Conservation (phyloP, 2,113 vertebrate species). For the Erpornis zantholeuca region DNA sequence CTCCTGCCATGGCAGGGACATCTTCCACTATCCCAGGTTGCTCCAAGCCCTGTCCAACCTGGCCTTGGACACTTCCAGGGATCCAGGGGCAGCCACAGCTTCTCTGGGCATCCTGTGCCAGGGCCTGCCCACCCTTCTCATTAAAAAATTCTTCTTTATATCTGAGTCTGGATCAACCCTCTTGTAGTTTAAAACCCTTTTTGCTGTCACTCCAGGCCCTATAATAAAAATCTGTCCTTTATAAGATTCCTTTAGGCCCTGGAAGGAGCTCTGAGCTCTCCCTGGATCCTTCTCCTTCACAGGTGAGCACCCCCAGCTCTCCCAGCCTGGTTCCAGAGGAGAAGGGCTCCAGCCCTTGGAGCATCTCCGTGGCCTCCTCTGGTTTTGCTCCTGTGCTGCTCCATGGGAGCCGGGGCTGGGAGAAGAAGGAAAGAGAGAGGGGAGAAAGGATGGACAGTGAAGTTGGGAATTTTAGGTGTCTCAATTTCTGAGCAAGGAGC, state of each 20-base stretch:
- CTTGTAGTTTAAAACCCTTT: neutral
- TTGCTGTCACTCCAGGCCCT: neutral
- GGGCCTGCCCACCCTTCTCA: fast-evolving
- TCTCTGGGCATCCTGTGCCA: neutral
- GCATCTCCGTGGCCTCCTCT: neutral
- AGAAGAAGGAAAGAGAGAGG: neutral
- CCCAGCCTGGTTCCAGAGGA: neutral
- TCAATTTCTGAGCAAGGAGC: neutral
- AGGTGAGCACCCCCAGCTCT: neutral
- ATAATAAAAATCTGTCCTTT: neutral
- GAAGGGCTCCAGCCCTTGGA: neutral
- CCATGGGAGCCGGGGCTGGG: neutral
- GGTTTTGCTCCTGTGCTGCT: neutral
- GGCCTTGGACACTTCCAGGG: neutral
- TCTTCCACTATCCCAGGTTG: fast-evolving
- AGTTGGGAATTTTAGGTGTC: neutral
- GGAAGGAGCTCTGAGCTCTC: neutral
- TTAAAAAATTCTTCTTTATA: neutral
- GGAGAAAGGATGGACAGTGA: neutral
- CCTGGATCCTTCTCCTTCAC: neutral
- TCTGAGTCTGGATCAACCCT: neutral
- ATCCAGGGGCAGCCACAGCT: neutral
- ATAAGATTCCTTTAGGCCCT: neutral
- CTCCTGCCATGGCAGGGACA: neutral
- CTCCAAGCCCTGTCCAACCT: fast-evolving